phyloP scores from a whole-genome alignment of 2,888 invertebrate genomes.

The Eremobia ochroleuca region DNA sequence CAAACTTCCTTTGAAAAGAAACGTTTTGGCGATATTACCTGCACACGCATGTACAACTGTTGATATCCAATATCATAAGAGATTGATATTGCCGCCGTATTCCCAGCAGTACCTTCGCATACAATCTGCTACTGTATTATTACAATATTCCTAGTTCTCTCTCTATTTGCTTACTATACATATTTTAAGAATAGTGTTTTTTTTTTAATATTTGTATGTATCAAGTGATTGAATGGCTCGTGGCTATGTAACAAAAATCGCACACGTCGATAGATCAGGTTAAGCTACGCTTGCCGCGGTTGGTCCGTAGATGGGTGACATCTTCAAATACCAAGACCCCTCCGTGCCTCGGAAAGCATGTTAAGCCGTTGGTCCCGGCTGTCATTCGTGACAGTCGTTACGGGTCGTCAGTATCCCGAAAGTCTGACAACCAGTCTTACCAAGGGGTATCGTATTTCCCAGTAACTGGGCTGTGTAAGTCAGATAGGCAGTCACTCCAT shows the following conservation, averaged over 20 bases:
- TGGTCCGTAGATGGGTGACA: neutral
- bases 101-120: conserved; percentile 13
- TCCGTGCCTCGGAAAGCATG: no score
- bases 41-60: conserved; percentile 16
- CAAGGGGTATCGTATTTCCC: no score
- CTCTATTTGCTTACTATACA: conserved; percentile 32
- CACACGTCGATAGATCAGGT: neutral
- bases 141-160: conserved; percentile 36
- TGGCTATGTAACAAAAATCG: no score
- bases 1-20: conserved; percentile 28
- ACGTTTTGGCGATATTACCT: conserved; percentile 39
- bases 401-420: no score
- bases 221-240: neutral
- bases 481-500: no score
- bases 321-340: no score
- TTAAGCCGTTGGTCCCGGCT: no score
- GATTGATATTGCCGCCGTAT: conserved; percentile 48
- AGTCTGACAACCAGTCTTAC: no score
- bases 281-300: neutral
- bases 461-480: no score
- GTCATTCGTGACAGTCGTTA: no score
- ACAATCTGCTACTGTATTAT: conserved; percentile 41
- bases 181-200: conserved; percentile 10
- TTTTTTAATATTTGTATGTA: conserved; percentile 12
- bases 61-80: conserved; percentile 56